Conservation (phyloP, 1,140 invertebrate genomes). For the Nylanderia fulva region DNA sequence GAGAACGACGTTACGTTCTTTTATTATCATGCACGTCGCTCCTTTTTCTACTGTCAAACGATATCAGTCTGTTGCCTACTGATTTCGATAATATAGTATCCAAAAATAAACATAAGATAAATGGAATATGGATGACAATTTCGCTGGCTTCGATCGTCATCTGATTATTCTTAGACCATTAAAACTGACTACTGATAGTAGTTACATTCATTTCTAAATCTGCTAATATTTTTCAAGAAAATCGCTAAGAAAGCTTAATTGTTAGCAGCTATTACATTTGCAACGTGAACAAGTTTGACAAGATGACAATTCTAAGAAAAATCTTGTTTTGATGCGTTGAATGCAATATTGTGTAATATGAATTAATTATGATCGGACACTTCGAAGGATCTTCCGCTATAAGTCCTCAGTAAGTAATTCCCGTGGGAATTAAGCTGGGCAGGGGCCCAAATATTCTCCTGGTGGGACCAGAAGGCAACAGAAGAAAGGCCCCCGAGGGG, state of each 20-base stretch:
- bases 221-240: not conserved
- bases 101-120: constrained; percentile 19
- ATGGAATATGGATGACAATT: not conserved
- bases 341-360: not conserved
- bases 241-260: no score
- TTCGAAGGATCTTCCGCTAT: constrained; percentile 71
- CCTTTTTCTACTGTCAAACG: constrained; percentile 30
- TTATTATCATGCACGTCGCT: constrained; percentile 53
- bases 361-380: constrained; percentile 13
- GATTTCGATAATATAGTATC: constrained; percentile 2
- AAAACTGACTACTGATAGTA: not conserved
- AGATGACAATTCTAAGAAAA: not conserved
- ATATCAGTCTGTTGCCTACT: not conserved
- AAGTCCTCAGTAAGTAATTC: constrained; percentile 82
- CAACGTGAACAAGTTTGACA: not conserved
- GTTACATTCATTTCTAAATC: not conserved
- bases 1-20: constrained; percentile 45
- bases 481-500: constrained; percentile 79
- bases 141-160: not conserved
- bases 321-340: not conserved
- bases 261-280: not conserved
- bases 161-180: not conserved
- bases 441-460: constrained; percentile 64
- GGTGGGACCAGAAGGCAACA: constrained; percentile 63
- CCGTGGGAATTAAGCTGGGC: constrained; percentile 82